Evolutionary conservation across 2,888 invertebrate species (phyloP), one percentile per base, ranked within the genome.

Genomic region (Diachrysia chrysitis): DNA sequence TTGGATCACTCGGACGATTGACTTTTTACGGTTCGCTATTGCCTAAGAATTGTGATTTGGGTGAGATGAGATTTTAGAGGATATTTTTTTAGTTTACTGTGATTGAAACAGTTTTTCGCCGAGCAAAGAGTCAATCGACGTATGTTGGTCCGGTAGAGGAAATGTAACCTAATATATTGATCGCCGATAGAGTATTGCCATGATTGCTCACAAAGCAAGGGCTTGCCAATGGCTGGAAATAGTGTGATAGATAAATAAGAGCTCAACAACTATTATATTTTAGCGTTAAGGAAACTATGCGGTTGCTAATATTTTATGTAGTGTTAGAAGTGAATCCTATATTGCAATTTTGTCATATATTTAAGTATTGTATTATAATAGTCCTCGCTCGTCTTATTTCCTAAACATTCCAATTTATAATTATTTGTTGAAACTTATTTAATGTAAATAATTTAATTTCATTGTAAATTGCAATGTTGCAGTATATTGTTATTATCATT

Each of bases 161-260:
- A 73, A 70, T 69, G 69, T 77, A 69, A 69, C 55, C 7, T 74
- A 80, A 71, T 81, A 76, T 81, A 71, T 83, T 69, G 71, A 81
- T 69, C 14, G 90, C 90, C 90, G 89, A 87, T 85, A 78, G 85
- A 85, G 83, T 84, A 86, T 93, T 93, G 93, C 94, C 94, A 93
- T 91, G 88, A 82, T 88, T 89, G 89, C 91, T 91, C 89, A 87
- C 82, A 72, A 84, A 84, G 83, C 86, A 82, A 87, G 83, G 86
- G 90, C 91, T 94, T 93, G 92, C 93, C 93, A 89, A 88, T 86
- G 87, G 89, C 87, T 88, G 85, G 81, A 73, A 87, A 85, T 84
- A 86, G 90, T 93, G 92, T 93, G 92, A 93, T 93, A 93, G 88
- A 85, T 82, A 85, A 84, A 74, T 89, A 88, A 85, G 89, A 91